Evolutionary conservation across 2,797 vertebrate species (phyloP).

Genomic region (Hippopotamyrus pictus): DNA sequence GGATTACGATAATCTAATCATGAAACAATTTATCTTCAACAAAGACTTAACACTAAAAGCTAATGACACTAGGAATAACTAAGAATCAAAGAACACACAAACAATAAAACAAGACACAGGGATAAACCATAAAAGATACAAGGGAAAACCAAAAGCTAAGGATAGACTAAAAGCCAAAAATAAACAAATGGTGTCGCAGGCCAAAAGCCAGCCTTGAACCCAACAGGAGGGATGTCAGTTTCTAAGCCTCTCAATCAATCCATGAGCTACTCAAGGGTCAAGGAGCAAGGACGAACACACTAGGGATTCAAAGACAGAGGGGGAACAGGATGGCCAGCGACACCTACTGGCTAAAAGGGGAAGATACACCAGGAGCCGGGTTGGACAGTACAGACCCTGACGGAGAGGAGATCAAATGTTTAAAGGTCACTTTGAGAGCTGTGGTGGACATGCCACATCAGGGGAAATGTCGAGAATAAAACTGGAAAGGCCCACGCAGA

Average conservation of each 20-base stretch:
- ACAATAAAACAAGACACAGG: background rate
- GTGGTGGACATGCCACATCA: background rate
- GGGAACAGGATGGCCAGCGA: background rate
- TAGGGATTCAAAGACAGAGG: background rate
- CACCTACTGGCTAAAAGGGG: background rate
- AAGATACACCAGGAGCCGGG: background rate
- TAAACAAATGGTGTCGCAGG: background rate
- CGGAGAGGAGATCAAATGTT: background rate
- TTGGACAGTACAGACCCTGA: background rate
- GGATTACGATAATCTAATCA: background rate
- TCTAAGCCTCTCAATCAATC: background rate
- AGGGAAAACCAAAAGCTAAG: background rate
- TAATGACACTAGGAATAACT: background rate
- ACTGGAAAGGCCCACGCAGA: background rate
- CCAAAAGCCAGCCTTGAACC: background rate
- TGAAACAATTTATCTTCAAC: background rate
- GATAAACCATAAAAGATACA: background rate
- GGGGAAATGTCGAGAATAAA: background rate
- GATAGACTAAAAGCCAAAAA: background rate
- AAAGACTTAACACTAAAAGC: background rate
- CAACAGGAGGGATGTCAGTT: background rate
- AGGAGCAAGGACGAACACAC: background rate
- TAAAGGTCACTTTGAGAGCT: background rate
- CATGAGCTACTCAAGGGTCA: background rate
- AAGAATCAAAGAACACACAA: background rate